These are phyloP conservation scores for Siderastrea siderea DNA, from an alignment of 92 coral and sea anemone species.

Conservation along the genomic window DNA sequence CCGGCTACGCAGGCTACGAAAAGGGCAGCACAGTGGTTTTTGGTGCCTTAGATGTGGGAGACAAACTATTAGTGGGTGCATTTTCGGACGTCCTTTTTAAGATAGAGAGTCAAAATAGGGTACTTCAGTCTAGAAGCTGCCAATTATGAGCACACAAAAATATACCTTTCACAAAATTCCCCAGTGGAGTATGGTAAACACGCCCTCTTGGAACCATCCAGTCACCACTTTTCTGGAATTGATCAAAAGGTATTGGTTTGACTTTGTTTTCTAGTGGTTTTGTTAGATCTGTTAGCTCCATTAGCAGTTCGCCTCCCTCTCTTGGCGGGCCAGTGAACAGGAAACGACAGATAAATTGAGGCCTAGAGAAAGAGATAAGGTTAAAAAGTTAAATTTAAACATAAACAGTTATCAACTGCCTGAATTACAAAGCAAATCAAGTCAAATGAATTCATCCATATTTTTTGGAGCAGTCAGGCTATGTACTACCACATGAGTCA, in stretches of 20 bases:
- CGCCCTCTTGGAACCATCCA: conserved; percentile 74
- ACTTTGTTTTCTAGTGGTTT: conserved; percentile 71
- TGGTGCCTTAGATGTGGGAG: no score
- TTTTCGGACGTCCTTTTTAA: no score
- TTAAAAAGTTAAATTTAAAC: background rate
- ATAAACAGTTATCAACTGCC: no score
- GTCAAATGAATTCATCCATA: no score
- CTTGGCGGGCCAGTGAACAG: conserved; percentile 71
- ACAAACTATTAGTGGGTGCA: no score
- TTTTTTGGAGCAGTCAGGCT: no score
- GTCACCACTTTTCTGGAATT: conserved; percentile 84
- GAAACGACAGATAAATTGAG: conserved; percentile 73
- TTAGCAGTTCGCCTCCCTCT: conserved; percentile 68
- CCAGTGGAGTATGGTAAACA: conserved; percentile 62
- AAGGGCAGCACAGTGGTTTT: no score
- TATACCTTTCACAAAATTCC: conserved; percentile 74
- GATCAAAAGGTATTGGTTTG: conserved; percentile 69
- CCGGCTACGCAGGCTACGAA: no score
- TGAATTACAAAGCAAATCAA: no score
- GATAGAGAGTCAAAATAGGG: no score
- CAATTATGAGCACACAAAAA: background rate
- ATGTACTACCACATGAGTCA: no score
- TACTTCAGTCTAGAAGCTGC: background rate
- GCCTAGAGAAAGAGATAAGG: conserved; percentile 28
- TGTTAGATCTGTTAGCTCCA: conserved; percentile 74